phyloP scores from a whole-genome alignment of 92 coral and sea anemone genomes.

The Pocillopora grandis region DNA sequence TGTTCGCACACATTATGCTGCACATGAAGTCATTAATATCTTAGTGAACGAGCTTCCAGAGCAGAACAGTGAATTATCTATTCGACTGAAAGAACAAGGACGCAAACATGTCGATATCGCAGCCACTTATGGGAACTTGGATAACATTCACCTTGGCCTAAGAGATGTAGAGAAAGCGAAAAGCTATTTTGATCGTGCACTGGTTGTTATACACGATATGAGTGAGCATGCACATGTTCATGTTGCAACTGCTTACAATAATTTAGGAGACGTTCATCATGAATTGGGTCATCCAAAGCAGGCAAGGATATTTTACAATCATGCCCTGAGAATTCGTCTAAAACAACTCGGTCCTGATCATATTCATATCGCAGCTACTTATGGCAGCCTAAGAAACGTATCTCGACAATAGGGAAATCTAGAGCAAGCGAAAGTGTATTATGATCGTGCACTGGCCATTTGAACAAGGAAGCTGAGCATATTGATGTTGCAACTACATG shows the following conservation, averaged over 20 bases:
- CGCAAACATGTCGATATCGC: slow-evolving; percentile 31
- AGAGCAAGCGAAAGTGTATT: slow-evolving; percentile 27
- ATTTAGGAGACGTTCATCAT: slow-evolving; percentile 8
- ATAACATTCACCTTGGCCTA: slow-evolving; percentile 4
- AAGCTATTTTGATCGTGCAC: slow-evolving; percentile 10
- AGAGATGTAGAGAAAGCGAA: slow-evolving; percentile 34
- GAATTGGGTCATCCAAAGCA: slow-evolving; percentile 25
- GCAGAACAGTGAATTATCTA: slow-evolving; percentile 7
- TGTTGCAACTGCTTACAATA: slow-evolving; percentile 26
- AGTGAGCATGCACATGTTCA: slow-evolving; percentile 18
- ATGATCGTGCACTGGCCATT: slow-evolving; percentile 22
- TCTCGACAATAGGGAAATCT: neutral
- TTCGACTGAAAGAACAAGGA: neutral
- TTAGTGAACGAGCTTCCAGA: neutral
- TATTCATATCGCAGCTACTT: slow-evolving; percentile 27
- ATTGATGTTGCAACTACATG: slow-evolving; percentile 28
- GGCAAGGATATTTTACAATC: slow-evolving; percentile 20
- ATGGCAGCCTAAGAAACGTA: slow-evolving; percentile 16
- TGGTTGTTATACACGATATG: neutral
- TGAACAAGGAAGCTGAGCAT: slow-evolving; percentile 13
- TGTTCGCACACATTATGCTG: slow-evolving; percentile 54
- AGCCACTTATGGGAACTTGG: slow-evolving; percentile 26
- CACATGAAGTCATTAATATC: slow-evolving; percentile 24
- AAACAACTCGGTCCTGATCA: slow-evolving; percentile 15
- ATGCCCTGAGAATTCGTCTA: slow-evolving; percentile 20